A percentile compares a stretch with the other conserved stretches of the same genome.
Evolutionary conservation across 2,888 invertebrate genomes (phyloP).

Genomic region (Agriopis leucophaearia): DNA sequence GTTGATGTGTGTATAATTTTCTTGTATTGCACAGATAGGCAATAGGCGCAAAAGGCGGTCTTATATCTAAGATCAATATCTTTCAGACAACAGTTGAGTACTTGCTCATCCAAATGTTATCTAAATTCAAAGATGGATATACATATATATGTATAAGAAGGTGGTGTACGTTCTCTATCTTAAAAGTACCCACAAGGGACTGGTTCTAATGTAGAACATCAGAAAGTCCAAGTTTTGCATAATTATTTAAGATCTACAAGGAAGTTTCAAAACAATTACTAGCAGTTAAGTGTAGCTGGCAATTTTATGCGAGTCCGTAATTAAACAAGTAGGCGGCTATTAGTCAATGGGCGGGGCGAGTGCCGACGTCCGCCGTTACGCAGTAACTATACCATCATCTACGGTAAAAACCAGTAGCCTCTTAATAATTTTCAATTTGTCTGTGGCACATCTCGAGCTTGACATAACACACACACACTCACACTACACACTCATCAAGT

Average conservation of each 20-base stretch:
- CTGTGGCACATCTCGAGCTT: slow-evolving; percentile 1
- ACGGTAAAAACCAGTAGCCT: slow-evolving; percentile 4
- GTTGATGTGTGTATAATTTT: too few species aligned
- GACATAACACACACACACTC: too few species aligned
- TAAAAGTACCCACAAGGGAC: not conserved
- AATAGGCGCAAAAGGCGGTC: too few species aligned
- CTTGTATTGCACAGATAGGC: too few species aligned
- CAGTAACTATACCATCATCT: slow-evolving; percentile 7
- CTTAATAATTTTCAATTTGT: slow-evolving; percentile 3
- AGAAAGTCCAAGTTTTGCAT: slow-evolving; percentile 19
- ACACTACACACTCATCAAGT: not conserved
- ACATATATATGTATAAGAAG: not conserved
- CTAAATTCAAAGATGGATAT: not conserved
- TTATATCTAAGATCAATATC: too few species aligned
- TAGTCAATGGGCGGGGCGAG: slow-evolving; percentile 68
- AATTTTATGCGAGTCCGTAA: slow-evolving; percentile 59
- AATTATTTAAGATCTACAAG: slow-evolving; percentile 36
- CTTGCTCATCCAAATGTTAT: not conserved
- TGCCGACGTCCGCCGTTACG: slow-evolving; percentile 55
- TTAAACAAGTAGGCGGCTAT: slow-evolving; percentile 80
- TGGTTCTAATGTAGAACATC: slow-evolving; percentile 3
- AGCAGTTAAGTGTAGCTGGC: slow-evolving; percentile 46
- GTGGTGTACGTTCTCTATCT: not conserved
- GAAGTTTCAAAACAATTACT: slow-evolving; percentile 39
- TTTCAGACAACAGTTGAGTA: too few species aligned